Percentiles rank a stretch among this genome's conserved stretches.
Evolutionary conservation across 2,888 invertebrate genomes (phyloP).

Genomic region (Athetis lepigone): DNA sequence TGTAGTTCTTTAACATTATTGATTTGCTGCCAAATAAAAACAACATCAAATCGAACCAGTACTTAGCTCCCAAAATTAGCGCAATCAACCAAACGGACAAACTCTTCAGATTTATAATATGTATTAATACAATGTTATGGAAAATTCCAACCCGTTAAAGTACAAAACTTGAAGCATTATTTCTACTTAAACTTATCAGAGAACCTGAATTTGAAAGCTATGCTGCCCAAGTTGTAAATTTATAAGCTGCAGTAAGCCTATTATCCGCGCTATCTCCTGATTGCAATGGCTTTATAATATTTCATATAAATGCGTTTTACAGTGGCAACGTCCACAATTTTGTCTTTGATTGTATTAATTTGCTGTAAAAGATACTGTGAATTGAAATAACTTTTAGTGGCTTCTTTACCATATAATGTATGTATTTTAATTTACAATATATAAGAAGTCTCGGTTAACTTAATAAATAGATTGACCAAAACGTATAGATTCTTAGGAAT

Average conservation of each 20-base stretch:
- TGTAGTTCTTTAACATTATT: too few relatives aligned
- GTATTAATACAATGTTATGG: too few relatives aligned
- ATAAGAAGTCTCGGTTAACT: neutral
- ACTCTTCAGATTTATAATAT: too few relatives aligned
- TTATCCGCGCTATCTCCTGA: constrained; percentile 36
- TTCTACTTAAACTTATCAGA: constrained; percentile 1
- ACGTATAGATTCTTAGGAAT: neutral
- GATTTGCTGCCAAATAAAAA: too few relatives aligned
- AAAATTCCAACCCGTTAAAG: neutral
- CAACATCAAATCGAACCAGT: too few relatives aligned
- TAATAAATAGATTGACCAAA: neutral
- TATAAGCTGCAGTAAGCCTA: constrained; percentile 20
- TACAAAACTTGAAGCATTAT: neutral
- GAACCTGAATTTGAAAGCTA: constrained; percentile 14
- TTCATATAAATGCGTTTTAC: constrained; percentile 9
- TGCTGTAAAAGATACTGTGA: neutral
- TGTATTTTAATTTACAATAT: neutral
- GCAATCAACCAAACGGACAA: too few relatives aligned
- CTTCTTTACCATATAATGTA: neutral
- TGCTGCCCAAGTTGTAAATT: neutral
- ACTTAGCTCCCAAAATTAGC: too few relatives aligned
- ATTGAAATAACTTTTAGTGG: too few relatives aligned
- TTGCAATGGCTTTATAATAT: constrained; percentile 18
- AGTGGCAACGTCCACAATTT: neutral
- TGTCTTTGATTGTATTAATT: neutral